Conservation (phyloP, 2,888 invertebrate genomes). For the Melanophora roralis region DNA sequence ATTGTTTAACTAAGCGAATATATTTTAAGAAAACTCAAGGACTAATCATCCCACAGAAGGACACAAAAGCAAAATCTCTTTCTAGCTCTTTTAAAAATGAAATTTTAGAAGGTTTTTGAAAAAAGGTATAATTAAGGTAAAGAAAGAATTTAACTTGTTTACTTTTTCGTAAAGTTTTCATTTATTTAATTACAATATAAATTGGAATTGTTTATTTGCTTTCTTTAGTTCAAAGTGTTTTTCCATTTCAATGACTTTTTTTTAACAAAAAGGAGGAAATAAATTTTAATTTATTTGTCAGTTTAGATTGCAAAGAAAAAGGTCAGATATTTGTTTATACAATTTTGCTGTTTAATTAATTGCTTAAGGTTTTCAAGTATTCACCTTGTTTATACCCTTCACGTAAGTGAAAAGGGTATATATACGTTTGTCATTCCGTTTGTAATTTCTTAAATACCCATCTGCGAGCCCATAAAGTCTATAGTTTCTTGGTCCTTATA, state of each 20-base stretch:
- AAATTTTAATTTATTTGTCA: neutral
- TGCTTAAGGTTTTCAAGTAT: neutral
- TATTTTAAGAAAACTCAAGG: constrained; percentile 1
- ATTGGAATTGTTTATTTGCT: constrained; percentile 2
- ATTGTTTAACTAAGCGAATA: constrained; percentile 29
- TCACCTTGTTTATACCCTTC: no score
- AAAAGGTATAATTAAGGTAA: no score
- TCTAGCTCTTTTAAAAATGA: neutral
- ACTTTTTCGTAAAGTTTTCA: constrained; percentile 2
- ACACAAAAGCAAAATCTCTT: neutral
- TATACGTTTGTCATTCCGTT: no score
- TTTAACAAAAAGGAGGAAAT: neutral
- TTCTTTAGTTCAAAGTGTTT: neutral
- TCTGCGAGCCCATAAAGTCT: no score
- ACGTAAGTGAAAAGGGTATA: no score
- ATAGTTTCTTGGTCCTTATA: no score
- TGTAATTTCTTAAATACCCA: no score
- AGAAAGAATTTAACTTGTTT: neutral
- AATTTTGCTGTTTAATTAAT: neutral
- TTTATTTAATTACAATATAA: constrained; percentile 27
- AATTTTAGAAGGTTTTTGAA: no score
- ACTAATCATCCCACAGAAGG: constrained; percentile 18
- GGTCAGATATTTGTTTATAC: neutral
- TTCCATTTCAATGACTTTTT: neutral
- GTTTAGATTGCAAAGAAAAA: neutral